Conservation (phyloP, 2,113 vertebrate species). For the Eonycteris spelaea region DNA sequence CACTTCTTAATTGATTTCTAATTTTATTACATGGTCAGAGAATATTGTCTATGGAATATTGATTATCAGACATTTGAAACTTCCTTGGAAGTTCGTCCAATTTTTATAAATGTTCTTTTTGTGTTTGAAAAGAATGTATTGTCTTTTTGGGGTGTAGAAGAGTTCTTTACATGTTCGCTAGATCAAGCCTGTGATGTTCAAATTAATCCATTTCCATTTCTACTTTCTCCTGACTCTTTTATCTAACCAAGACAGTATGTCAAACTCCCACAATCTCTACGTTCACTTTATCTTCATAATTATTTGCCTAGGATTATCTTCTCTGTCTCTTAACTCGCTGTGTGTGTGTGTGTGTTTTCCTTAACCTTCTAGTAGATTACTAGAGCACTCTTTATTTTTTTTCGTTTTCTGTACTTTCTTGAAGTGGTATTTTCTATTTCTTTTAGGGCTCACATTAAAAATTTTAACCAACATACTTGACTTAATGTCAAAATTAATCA, state of each 20-base stretch:
- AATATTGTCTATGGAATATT: neutral
- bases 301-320: neutral
- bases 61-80: neutral
- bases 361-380: neutral
- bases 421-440: neutral
- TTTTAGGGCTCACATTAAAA: neutral
- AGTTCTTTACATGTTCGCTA: neutral
- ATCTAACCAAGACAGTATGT: neutral
- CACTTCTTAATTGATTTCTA: neutral
- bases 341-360: neutral
- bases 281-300: neutral
- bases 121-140: constrained; percentile 4
- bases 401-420: neutral
- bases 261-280: neutral
- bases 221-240: neutral
- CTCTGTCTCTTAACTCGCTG: neutral
- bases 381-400: neutral
- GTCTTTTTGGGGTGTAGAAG: neutral
- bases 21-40: neutral
- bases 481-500: neutral
- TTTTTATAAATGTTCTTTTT: constrained; percentile 7
- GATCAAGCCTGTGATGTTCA: neutral
- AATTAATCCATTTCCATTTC: neutral
- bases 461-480: neutral
- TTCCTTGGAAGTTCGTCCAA: neutral